Evolutionary conservation across 1,140 invertebrate genomes (phyloP).

Genomic region (Brachionus rubens): DNA sequence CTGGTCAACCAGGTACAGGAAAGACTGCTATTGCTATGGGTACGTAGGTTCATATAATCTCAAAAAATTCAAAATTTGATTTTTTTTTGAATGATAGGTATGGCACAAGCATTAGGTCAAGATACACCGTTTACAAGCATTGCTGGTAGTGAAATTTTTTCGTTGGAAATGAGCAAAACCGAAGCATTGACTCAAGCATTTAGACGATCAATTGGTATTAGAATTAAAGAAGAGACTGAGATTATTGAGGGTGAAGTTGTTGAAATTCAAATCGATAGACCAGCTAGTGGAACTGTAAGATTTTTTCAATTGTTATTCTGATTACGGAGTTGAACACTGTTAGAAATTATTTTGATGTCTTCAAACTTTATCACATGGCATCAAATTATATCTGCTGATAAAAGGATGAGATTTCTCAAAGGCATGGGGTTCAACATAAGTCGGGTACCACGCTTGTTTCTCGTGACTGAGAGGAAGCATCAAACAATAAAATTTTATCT

Average conservation of each 20-base stretch:
- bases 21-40: slow-evolving; percentile 96
- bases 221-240: slow-evolving; percentile 97
- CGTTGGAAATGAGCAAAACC: slow-evolving; percentile 97
- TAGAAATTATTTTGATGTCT: too few relatives aligned
- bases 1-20: slow-evolving; percentile 93
- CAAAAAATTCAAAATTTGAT: not conserved
- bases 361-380: too few relatives aligned
- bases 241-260: slow-evolving; percentile 99
- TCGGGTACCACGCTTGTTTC: too few relatives aligned
- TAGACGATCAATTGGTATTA: slow-evolving; percentile 91
- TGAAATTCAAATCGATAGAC: slow-evolving; percentile 90
- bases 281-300: slow-evolving; percentile 73
- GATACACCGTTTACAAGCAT: slow-evolving; percentile 98
- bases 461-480: too few relatives aligned
- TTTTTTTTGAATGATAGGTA: slow-evolving; percentile 58
- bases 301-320: too few relatives aligned
- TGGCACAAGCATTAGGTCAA: slow-evolving; percentile 85
- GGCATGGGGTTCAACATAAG: too few relatives aligned
- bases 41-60: slow-evolving; percentile 50
- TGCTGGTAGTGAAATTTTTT: slow-evolving; percentile 96
- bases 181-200: slow-evolving; percentile 96
- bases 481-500: too few relatives aligned
- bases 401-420: too few relatives aligned
- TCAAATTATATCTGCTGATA: too few relatives aligned
- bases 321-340: too few relatives aligned